Conservation (phyloP, 2,113 vertebrate genomes). For the Hystrix brachyura region DNA sequence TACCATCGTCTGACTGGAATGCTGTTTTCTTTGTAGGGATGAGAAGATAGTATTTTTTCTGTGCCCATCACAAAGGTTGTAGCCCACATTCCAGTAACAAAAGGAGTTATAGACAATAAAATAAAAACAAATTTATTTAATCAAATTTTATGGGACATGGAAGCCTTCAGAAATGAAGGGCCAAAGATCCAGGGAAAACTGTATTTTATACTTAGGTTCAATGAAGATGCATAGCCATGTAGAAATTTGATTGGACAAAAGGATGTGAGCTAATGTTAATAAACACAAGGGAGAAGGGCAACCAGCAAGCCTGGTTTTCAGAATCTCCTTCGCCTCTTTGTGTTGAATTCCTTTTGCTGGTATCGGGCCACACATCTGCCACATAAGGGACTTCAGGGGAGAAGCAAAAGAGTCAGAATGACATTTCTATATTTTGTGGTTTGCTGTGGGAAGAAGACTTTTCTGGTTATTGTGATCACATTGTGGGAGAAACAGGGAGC, state of each 20-base stretch:
- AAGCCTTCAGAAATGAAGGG: neutral
- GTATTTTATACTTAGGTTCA: neutral
- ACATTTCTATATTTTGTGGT: neutral
- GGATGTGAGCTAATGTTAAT: neutral
- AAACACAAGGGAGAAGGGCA: neutral
- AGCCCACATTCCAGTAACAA: neutral
- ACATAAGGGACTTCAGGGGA: neutral
- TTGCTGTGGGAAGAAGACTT: neutral
- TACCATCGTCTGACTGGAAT: neutral
- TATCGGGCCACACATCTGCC: neutral
- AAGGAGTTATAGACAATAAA: neutral
- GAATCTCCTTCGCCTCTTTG: neutral
- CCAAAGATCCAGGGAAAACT: neutral
- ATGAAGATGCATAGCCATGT: neutral
- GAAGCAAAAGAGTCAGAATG: neutral
- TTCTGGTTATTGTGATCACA: neutral
- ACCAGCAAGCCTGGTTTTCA: neutral
- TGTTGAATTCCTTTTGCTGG: neutral
- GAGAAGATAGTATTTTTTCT: neutral
- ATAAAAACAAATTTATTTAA: neutral
- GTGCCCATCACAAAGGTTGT: neutral
- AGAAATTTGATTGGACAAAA: neutral
- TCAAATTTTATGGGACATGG: neutral
- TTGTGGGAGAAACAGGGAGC: neutral
- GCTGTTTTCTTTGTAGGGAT: neutral